Base-by-base conservation (phyloP, 35 echinoderm and acorn worm species). In the Anneissia japonica region DNA sequence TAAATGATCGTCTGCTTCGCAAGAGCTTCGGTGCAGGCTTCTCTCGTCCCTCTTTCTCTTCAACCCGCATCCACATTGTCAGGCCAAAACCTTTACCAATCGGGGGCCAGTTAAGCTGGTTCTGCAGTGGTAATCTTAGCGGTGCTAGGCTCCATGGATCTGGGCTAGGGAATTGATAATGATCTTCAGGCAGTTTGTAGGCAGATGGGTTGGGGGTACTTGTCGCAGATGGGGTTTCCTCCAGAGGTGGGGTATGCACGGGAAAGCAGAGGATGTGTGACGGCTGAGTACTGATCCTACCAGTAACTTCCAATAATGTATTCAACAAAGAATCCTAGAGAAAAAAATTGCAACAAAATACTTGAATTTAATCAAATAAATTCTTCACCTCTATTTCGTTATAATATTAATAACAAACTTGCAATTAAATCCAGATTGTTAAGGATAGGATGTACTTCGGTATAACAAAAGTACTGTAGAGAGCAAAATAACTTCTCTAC, bases 61-160 rank as follows among this genome's bases (percentile, higher is more conserved):
- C 95, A 7, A 90, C 45, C 74, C 82, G 90, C 85, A 93, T 34
- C 95, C 95, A 97, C 76, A 93, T 56, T 4, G 91, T 87, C 30
- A 97, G 0, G 26, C 87, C 82, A 73, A 97, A 88, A 29, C 91
- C 91, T 82, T 93, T 93, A 13, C 35, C 82, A 0, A 87, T 32
- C 19, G 87, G 85, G 36, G 88, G 88, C 95, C 95, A 97, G 26
- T 39, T 41, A 4, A 93, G 34, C 72, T 81, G 88, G 46, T 74
- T 88, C 46, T 79, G 55, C 26, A 90, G 33, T n/a, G 88, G 88
- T 13, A 97, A 51, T 35, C 88, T 85, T 5, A 93, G 38, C 29
- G 95, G 91, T 4, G 95, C 81, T 41, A 82, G 84, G 4, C 32
- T 75, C 88, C 90, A 97, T 12, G 90, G 81, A 38, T 81, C 76